phyloP scores from a whole-genome alignment of 23 tunicate species.

The Clavelina lepadiformis region DNA sequence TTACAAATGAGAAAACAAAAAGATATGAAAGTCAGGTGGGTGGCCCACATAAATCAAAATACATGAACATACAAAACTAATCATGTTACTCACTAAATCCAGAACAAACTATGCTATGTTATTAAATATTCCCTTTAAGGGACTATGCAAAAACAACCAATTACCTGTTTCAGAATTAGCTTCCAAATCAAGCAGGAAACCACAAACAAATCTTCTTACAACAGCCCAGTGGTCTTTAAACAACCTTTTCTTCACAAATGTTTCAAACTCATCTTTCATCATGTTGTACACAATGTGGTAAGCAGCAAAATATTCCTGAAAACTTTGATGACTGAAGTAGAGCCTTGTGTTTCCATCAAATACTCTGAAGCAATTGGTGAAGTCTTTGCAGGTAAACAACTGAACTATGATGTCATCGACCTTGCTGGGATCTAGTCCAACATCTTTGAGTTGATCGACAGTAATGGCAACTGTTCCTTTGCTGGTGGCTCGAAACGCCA shows the following conservation, averaged over 20 bases:
- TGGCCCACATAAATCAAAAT: too few relatives aligned
- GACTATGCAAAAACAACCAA: too few relatives aligned
- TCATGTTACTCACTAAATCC: too few relatives aligned
- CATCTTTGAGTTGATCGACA: constrained; percentile 1
- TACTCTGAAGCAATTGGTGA: neutral
- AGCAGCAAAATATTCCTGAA: constrained; percentile 41
- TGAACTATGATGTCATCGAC: constrained; percentile 6
- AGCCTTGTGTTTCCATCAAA: neutral
- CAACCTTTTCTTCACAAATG: constrained; percentile 4
- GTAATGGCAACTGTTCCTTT: neutral
- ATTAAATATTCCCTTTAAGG: too few relatives aligned
- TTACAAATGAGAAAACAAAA: too few relatives aligned
- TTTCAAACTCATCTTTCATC: constrained; percentile 5
- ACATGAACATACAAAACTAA: too few relatives aligned
- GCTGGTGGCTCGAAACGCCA: constrained; percentile 12
- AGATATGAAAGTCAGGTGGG: too few relatives aligned
- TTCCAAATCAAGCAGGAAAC: constrained; percentile 31
- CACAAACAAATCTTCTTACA: constrained; percentile 30
- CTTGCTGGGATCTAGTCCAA: constrained; percentile 1
- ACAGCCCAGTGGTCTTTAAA: constrained; percentile 10
- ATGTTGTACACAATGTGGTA: constrained; percentile 5
- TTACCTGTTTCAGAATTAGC: too few relatives aligned
- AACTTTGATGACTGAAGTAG: constrained; percentile 16
- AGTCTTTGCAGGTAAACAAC: neutral
- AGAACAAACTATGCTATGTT: too few relatives aligned